Base-by-base conservation (phyloP, 2,888 invertebrate species). In the Harpalus rubripes region DNA sequence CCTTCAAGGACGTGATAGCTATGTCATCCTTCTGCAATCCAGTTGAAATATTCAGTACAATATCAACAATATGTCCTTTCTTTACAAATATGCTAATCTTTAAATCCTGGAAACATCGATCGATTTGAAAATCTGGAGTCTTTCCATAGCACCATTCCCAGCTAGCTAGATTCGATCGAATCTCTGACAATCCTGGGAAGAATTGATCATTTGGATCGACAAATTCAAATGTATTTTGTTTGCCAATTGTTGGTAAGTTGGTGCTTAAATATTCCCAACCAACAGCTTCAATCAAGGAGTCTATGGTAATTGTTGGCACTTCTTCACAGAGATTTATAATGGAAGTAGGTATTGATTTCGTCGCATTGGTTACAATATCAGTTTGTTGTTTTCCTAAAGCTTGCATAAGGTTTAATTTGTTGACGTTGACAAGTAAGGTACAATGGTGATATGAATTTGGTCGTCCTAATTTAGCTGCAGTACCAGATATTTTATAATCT, bases 401-500 rank as follows among this genome's bases (percentile, higher is more conserved):
- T 88, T 94, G 93, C 88, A 94, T 94, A 90, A 97, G 93, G 90
- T 94, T 93, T 87, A 93, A 91, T 91, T 96, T 96, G 90, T 98
- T 95, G 86, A 96, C 96, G 89, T 96, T 95, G 86, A 98, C 96
- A 90, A 99, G 93, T 87, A 99, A 93, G 3, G 99, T 99, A 91
- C 98, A 98, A 91, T 99, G 99, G 91, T 99, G 99, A 92, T 99
- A 99, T 15, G 97, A 96, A 89, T 96, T 95, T 8, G 95, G 94
- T 87, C 95, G 94, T 85, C 97, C 97, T 85, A 99, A 92, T 92
- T 98, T 98, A 0, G 98, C 96, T 76, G 99, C 98, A 78, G 98
- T 98, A 88, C 98, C 99, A 88, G 99, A 99, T 88, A 99, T 94
- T 98, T 98, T 94, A 90, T 94, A 94, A 83, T 95, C 95, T 90